Percentiles rank a stretch among this genome's conserved stretches.
Evolutionary conservation across 2,113 vertebrate species (phyloP).

Genomic region (Coturnix japonica): DNA sequence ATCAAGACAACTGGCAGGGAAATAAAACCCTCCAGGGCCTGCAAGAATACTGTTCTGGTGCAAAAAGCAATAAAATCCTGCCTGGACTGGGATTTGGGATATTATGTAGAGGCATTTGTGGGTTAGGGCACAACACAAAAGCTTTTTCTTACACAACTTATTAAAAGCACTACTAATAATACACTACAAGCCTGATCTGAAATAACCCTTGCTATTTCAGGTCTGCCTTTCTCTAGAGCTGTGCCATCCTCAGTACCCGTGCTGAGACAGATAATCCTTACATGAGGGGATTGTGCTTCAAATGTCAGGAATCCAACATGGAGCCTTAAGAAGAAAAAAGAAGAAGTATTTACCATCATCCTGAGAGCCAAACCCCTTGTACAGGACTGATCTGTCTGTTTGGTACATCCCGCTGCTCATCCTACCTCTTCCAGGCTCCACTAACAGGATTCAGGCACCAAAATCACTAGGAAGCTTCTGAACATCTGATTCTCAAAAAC

Average conservation of each 20-base stretch:
- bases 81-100: background rate
- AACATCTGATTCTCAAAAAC: background rate
- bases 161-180: slow-evolving; percentile 32
- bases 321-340: background rate
- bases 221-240: slow-evolving; percentile 19
- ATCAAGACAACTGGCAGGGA: background rate
- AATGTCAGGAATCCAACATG: background rate
- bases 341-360: background rate
- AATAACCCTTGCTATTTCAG: slow-evolving; percentile 48
- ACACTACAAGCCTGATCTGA: slow-evolving; percentile 3
- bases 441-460: background rate
- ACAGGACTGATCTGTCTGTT: background rate
- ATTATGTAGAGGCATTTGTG: background rate
- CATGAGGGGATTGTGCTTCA: slow-evolving; percentile 20
- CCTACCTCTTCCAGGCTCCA: background rate
- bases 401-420: background rate
- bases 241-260: background rate
- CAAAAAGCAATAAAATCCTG: background rate
- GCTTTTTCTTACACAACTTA: slow-evolving; percentile 47
- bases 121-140: slow-evolving; percentile 32
- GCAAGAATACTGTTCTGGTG: background rate
- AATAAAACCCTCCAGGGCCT: background rate
- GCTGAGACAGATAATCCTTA: slow-evolving; percentile 33
- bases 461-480: background rate
- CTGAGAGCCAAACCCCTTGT: background rate